Conservation (phyloP, 2,113 vertebrate species). For the Manacus vitellinus region DNA sequence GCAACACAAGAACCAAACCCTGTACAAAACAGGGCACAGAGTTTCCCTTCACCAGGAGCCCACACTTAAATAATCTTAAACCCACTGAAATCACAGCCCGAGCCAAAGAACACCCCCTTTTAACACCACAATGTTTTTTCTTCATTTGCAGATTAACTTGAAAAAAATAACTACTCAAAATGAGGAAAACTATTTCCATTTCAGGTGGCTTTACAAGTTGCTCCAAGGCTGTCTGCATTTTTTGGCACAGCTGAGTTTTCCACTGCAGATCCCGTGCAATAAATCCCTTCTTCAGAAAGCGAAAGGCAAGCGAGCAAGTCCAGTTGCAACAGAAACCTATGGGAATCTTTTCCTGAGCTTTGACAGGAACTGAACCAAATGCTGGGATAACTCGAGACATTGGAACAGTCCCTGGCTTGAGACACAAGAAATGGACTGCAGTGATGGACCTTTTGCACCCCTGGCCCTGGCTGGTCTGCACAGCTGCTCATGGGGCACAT, state of each 20-base stretch:
- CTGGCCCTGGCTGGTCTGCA: neutral
- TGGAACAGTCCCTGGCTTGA: neutral
- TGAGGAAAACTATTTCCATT: conserved; percentile 1
- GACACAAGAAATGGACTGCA: neutral
- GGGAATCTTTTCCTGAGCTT: neutral
- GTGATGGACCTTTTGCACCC: accelerated
- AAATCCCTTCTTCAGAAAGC: conserved; percentile 8
- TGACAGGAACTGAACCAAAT: neutral
- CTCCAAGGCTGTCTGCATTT: conserved; percentile 38
- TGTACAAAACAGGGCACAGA: neutral
- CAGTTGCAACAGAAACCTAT: neutral
- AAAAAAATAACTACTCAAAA: neutral
- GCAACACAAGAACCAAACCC: neutral
- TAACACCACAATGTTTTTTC: neutral
- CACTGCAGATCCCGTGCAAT: neutral
- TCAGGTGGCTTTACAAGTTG: neutral
- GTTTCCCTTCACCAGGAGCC: neutral
- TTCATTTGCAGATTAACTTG: neutral
- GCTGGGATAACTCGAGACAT: accelerated
- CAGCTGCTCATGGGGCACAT: accelerated
- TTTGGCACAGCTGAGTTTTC: conserved; percentile 23
- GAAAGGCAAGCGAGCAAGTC: neutral
- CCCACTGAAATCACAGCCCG: neutral
- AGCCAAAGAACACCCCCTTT: neutral
- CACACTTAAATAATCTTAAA: neutral